Evolutionary conservation across 2,113 vertebrate species (phyloP), one percentile per base, ranked within the genome.

Genomic region (Sebastes schlegelii): DNA sequence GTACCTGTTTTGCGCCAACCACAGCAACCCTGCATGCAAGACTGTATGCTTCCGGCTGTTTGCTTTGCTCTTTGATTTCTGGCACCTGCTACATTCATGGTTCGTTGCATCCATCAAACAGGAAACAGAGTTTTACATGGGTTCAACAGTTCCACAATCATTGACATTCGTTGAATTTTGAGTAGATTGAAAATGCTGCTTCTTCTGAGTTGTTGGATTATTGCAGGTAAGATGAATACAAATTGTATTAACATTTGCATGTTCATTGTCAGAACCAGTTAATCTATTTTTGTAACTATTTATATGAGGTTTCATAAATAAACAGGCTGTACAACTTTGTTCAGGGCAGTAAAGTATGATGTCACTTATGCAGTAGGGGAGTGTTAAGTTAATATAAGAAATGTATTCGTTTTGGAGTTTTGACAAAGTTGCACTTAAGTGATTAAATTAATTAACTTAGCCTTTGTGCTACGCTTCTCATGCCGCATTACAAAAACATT

Each of bases 161-260:
- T 1, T 42, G 4, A 58, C 6, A 45, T 19, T 54, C 1, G 0
- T 0, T 3, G 16, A 12, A 12, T 2, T 42, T 42, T 19, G 17
- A 46, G 42, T 0, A 0, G 46, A 49, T 10, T 68, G 13, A 85
- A 73, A 1, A 87, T 86, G 63, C 12, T 91, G 17, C 60, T 88
- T 17, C 58, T 88, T 21, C 82, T 91, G 52, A 51, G 57, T 60
- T 83, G 9, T 8, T 83, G 80, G 66, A 83, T 70, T 14, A 72
- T 73, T 13, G 55, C 79, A 74, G 90, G 90, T 91, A 83, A 85
- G 82, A 34, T 1, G 0, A 69, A 79, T 26, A 2, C 0, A 23
- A 40, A 11, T 1, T n/a, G 0, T 17, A 4, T 55, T 11, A n/a
- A 1, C 6, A 26, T 26, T 26, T 55, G 5, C 11, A 45, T 43